These are phyloP conservation scores for Hexactinellida sp. DNA, from an alignment of 37 sponge, comb jelly and placozoan genomes.

Conservation along the genomic window DNA sequence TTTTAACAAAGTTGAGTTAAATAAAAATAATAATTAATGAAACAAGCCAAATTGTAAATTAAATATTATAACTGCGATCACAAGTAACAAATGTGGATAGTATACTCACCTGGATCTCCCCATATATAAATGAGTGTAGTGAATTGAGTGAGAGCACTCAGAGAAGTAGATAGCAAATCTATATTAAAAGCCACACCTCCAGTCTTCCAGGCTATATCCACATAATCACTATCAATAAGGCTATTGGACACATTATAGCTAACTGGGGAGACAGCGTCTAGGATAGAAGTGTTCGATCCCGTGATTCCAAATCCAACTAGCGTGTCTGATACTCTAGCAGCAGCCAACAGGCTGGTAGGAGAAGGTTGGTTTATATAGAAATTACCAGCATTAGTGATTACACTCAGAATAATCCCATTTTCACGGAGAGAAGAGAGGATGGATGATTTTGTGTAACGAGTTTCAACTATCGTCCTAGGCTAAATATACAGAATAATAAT, in stretches of 20 bases:
- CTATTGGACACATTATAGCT: neutral
- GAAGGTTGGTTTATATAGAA: neutral
- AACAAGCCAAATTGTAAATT: too few species aligned
- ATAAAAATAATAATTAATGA: too few species aligned
- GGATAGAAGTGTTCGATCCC: neutral
- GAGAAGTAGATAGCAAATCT: neutral
- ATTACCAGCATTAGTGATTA: neutral
- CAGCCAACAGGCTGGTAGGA: neutral
- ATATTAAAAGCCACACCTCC: neutral
- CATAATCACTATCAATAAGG: neutral
- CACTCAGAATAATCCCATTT: neutral
- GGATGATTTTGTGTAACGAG: neutral
- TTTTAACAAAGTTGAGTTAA: too few species aligned
- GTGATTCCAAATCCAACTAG: neutral
- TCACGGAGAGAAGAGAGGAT: neutral
- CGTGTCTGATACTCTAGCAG: neutral
- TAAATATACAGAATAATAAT: too few species aligned
- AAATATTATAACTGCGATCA: too few species aligned
- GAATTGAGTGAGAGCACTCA: neutral
- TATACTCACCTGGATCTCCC: neutral
- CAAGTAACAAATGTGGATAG: too few species aligned
- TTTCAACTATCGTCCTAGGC: neutral
- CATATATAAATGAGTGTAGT: neutral
- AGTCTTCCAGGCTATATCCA: conserved; percentile 4
- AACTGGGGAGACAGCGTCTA: neutral